These are phyloP conservation scores for Paracyclopina nana DNA, from an alignment of 1,140 invertebrate species.

Conservation along the genomic window DNA sequence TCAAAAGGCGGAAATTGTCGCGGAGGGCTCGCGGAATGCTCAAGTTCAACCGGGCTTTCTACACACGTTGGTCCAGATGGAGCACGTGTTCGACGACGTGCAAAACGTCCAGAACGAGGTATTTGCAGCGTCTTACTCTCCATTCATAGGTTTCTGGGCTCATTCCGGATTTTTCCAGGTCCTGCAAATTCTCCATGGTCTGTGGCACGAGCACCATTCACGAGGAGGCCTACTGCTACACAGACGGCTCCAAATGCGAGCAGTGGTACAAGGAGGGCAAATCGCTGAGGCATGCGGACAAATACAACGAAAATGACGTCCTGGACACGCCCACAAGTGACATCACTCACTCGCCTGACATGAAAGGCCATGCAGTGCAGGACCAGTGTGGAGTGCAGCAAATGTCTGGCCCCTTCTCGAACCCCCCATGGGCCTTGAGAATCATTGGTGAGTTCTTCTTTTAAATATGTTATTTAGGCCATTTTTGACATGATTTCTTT, in stretches of 20 bases:
- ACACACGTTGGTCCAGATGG: slow-evolving; percentile 40
- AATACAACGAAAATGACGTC: slow-evolving; percentile 3
- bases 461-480: too few species aligned
- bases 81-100: slow-evolving; percentile 37
- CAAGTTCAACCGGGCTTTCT: slow-evolving; percentile 25
- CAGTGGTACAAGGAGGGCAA: slow-evolving; percentile 34
- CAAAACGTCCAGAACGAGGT: slow-evolving; percentile 36
- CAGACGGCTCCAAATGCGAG: slow-evolving; percentile 53
- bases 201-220: slow-evolving; percentile 51
- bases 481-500: too few species aligned
- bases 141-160: neutral
- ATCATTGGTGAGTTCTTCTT: too few species aligned
- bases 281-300: slow-evolving; percentile 7
- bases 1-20: slow-evolving; percentile 17
- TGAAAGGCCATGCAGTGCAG: slow-evolving; percentile 12
- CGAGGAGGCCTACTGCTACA: slow-evolving; percentile 63
- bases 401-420: slow-evolving; percentile 18
- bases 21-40: slow-evolving; percentile 12
- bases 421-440: slow-evolving; percentile 28
- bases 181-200: slow-evolving; percentile 45
- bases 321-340: neutral
- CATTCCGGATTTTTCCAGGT: slow-evolving; percentile 28
- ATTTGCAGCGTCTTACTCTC: slow-evolving; percentile 7
- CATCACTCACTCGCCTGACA: slow-evolving; percentile 9
- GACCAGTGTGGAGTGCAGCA: slow-evolving; percentile 10